phyloP scores from a whole-genome alignment of 1,140 invertebrate species.

The Agrilus planipennis region DNA sequence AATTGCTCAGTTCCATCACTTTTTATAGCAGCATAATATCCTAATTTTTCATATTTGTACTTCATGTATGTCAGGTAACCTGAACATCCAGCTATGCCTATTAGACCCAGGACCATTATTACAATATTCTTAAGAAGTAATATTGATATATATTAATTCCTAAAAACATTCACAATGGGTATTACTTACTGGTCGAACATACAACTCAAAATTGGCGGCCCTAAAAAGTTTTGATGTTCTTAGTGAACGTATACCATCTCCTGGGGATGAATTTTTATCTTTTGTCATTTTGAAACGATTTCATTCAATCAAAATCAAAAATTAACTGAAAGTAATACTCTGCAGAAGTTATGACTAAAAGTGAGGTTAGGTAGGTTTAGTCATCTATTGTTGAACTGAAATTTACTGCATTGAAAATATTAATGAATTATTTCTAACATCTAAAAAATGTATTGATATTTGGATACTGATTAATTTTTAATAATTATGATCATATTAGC shows the following conservation, averaged over 20 bases:
- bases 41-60: slow-evolving; percentile 57
- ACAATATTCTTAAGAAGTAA: slow-evolving; percentile 60
- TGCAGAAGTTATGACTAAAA: too few species aligned
- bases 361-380: too few species aligned
- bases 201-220: slow-evolving; percentile 72
- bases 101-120: slow-evolving; percentile 62
- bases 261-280: too few species aligned
- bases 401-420: too few species aligned
- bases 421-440: too few species aligned
- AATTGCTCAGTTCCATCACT: slow-evolving; percentile 60
- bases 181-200: slow-evolving; percentile 62
- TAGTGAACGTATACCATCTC: slow-evolving; percentile 65
- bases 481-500: too few species aligned
- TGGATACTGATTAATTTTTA: too few species aligned
- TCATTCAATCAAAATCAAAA: too few species aligned
- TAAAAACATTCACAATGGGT: slow-evolving; percentile 7
- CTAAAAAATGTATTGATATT: too few species aligned
- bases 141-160: slow-evolving; percentile 7
- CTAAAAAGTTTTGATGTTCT: slow-evolving; percentile 57
- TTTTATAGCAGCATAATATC: slow-evolving; percentile 64
- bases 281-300: too few species aligned
- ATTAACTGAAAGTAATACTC: too few species aligned
- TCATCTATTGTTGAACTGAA: too few species aligned
- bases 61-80: slow-evolving; percentile 74
- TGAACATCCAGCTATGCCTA: slow-evolving; percentile 46